These are phyloP conservation scores for Allolobophora icterica DNA, from an alignment of 2,888 invertebrate species.

Conservation along the genomic window DNA sequence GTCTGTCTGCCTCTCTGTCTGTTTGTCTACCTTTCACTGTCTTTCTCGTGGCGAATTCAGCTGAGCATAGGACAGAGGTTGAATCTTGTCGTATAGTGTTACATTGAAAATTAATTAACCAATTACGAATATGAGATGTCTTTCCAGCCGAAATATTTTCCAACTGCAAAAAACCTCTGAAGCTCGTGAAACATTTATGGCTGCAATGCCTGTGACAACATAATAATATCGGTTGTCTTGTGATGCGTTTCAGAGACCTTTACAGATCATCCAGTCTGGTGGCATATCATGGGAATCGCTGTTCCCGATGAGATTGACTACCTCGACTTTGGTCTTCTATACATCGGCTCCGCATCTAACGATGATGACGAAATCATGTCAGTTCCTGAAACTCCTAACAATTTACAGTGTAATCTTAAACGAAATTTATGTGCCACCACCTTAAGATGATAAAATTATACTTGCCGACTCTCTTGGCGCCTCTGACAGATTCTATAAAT, in stretches of 20 bases:
- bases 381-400: background rate
- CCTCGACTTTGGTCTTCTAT: background rate
- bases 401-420: background rate
- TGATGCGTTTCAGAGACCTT: slow-evolving; percentile 5
- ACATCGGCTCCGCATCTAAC: background rate
- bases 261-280: slow-evolving; percentile 34
- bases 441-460: background rate
- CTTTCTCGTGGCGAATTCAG: too few species aligned
- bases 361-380: background rate
- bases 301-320: slow-evolving; percentile 33
- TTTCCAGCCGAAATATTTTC: background rate
- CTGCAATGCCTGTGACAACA: background rate
- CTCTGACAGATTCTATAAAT: too few species aligned
- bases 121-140: background rate
- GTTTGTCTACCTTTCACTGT: background rate
- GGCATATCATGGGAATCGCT: slow-evolving; percentile 36
- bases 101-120: background rate
- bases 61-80: too few species aligned
- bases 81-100: background rate
- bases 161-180: background rate
- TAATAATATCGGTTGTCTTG: background rate
- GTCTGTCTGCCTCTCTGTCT: background rate
- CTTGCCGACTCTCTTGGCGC: too few species aligned
- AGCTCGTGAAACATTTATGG: background rate
- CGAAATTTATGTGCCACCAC: background rate